Evolutionary conservation across 2,888 invertebrate genomes (phyloP), one percentile per base, ranked within the genome.

Genomic region (Steinernema carpocapsae): DNA sequence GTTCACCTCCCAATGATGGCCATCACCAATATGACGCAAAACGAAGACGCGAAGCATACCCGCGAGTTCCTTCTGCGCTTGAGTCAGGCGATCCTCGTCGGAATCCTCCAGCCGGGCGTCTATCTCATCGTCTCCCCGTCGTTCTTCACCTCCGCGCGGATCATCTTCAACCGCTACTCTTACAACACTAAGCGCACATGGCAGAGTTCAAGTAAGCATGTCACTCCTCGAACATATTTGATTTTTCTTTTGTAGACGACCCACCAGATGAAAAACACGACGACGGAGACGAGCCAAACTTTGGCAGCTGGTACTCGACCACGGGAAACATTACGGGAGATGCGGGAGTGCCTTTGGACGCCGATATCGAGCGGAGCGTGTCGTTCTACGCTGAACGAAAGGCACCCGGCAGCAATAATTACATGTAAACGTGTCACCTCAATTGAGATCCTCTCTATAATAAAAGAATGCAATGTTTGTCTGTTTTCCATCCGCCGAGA

Each of bases 271-370:
- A 45, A 43, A 37, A 78, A 37, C 37, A 37, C 59, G 32, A 78
- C 37, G 42, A 51, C 45, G 46, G 43, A 26, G 76, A 48, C 48
- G 70, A 72, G 14, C 46, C 70, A 6, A 52, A 78, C 45, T 78
- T 77, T 43, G 77, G 77, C 10, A 79, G 75, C 56, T 77, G 74
- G 74, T 77, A 77, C 26, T 76, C 78, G 12, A 70, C 73, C 17
- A 45, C 59, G 22, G 77, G 78, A 12, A 77, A 79, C 43, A 78
- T 79, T 7, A 70, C 72, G n/a, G 74, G 74, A 19, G 79, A 79
- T 46, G 77, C 77, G 10, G 79, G 80, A 14, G 51, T 79, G 17
- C 79, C 79, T 17, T 78, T 72, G 51, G 72, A 78, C 52, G 79
- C 79, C 4, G 76, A 76, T 29, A 42, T 70, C 43, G 80, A 79